phyloP scores from a whole-genome alignment of 2,888 invertebrate species.

The Drosophila helvetica region DNA sequence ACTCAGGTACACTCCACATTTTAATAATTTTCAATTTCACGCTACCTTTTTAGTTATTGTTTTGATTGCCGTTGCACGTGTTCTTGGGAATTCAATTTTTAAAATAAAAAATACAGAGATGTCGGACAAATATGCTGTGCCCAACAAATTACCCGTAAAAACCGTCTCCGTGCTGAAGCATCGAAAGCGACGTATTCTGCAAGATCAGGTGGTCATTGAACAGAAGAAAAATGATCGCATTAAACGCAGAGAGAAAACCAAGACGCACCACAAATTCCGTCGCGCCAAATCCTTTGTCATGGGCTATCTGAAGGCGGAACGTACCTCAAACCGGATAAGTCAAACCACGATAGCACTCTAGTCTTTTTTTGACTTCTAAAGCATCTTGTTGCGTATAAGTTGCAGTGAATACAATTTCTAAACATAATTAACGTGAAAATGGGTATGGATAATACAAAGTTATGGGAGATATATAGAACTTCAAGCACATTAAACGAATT shows the following conservation, averaged over 20 bases:
- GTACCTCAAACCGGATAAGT: conserved; percentile 80
- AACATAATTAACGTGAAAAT: too few species aligned
- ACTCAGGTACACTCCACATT: too few species aligned
- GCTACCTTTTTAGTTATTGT: conserved; percentile 67
- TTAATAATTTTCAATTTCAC: too few species aligned
- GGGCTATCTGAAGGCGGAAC: conserved; percentile 82
- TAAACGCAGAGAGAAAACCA: conserved; percentile 64
- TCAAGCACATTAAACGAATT: too few species aligned
- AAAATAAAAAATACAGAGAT: conserved; percentile 53
- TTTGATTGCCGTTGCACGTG: conserved; percentile 71
- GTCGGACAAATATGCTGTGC: conserved; percentile 83
- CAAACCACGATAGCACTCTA: conserved; percentile 79
- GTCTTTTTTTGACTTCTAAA: too few species aligned
- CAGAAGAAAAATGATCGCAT: too few species aligned
- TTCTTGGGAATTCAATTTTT: conserved; percentile 34
- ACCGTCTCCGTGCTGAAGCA: conserved; percentile 83
- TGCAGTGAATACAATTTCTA: too few species aligned
- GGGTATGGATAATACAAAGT: too few species aligned
- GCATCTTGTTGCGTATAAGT: too few species aligned
- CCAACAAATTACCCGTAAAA: conserved; percentile 84
- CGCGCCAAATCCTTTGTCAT: conserved; percentile 84
- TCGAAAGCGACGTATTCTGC: conserved; percentile 82
- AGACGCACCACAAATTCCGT: conserved; percentile 79
- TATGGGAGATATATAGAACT: too few species aligned
- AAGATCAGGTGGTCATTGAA: conserved; percentile 79